Evolutionary conservation across 2,113 vertebrate species (phyloP).

Genomic region (Chloropsis cyanopogon): DNA sequence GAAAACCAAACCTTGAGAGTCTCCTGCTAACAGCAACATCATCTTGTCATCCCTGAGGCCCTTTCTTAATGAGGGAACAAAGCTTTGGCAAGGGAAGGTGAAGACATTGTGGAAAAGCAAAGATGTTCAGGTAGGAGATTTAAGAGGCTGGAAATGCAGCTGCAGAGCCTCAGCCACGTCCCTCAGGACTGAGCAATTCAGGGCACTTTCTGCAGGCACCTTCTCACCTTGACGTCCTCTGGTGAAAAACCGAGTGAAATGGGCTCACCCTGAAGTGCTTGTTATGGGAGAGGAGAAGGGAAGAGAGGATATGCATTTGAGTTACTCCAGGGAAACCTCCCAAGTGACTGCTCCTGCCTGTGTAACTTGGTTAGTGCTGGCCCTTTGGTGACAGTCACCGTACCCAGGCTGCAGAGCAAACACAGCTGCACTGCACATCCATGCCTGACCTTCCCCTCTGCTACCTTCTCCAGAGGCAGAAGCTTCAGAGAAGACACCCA

Average conservation of each 20-base stretch:
- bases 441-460: neutral
- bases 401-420: neutral
- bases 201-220: neutral
- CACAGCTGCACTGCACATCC: neutral
- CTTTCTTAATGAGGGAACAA: neutral
- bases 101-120: neutral
- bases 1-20: neutral
- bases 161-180: neutral
- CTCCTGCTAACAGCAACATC: neutral
- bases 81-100: neutral
- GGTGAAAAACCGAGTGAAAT: neutral
- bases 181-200: neutral
- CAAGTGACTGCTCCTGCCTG: rapidly evolving
- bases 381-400: neutral
- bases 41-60: neutral
- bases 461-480: neutral
- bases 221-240: neutral
- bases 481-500: neutral
- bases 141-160: neutral
- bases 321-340: neutral
- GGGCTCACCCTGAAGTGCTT: neutral
- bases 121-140: neutral
- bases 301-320: neutral
- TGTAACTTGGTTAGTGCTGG: neutral
- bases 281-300: neutral